These are phyloP conservation scores for Pseudochromis fuscus DNA, from an alignment of 2,797 vertebrate species.

Conservation along the genomic window DNA sequence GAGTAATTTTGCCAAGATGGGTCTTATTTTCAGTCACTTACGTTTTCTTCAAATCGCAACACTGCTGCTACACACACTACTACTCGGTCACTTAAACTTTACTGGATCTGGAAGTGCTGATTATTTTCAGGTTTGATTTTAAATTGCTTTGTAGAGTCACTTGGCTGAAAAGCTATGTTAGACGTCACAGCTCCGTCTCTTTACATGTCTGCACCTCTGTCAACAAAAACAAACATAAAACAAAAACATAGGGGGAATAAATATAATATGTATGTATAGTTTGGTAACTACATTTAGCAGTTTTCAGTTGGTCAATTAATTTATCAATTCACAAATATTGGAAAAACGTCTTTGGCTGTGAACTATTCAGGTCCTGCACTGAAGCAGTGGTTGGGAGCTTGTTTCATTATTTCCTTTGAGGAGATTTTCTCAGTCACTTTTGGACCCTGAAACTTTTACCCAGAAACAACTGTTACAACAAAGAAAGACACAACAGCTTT, in stretches of 20 bases:
- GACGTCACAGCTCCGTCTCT: background rate
- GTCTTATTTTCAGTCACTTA: slow-evolving; percentile 17
- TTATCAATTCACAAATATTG: background rate
- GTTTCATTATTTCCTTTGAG: too few species aligned
- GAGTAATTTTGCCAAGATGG: slow-evolving; percentile 4
- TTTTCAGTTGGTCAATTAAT: background rate
- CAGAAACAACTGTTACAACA: too few species aligned
- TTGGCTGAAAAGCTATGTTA: too few species aligned
- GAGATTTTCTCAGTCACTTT: too few species aligned
- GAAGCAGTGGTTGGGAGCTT: background rate
- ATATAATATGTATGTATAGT: too few species aligned
- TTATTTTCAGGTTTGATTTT: background rate
- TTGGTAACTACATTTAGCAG: background rate
- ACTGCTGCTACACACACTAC: too few species aligned
- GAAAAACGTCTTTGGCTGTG: background rate
- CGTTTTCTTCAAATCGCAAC: too few species aligned
- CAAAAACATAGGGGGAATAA: too few species aligned
- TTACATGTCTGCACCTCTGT: background rate
- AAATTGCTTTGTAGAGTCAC: too few species aligned
- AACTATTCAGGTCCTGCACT: background rate
- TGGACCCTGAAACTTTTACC: too few species aligned
- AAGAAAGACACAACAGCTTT: too few species aligned
- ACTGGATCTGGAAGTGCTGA: background rate
- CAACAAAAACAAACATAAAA: too few species aligned
- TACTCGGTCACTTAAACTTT: background rate